A percentile compares a stretch with the other conserved stretches of the same genome.
These are phyloP conservation scores for Butorides virescens DNA, from an alignment of 2,113 vertebrate genomes.

Conservation along the genomic window DNA sequence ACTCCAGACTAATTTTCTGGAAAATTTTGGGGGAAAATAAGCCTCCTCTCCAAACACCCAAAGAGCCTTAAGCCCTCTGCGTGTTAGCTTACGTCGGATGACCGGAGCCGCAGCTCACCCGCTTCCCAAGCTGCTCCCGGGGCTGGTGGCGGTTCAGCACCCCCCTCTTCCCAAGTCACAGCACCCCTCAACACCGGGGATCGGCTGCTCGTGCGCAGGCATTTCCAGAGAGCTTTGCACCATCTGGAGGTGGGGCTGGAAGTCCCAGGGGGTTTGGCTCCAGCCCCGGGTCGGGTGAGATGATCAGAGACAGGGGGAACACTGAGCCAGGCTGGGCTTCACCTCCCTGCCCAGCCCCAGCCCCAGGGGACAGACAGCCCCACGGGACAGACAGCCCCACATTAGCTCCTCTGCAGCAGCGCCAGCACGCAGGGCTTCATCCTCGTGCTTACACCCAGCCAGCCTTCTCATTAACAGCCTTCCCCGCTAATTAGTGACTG, in stretches of 20 bases:
- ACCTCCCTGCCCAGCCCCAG: not conserved
- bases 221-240: not conserved
- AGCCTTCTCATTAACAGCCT: not conserved
- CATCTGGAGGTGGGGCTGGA: not conserved
- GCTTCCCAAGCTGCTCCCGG: not conserved
- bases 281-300: fast-evolving
- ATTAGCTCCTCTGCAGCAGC: not conserved
- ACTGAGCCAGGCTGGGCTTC: not conserved
- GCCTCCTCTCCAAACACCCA: fast-evolving
- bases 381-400: not conserved
- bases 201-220: fast-evolving
- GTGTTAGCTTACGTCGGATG: not conserved
- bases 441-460: not conserved
- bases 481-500: not conserved
- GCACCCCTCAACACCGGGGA: not conserved
- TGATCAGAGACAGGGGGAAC: too few relatives aligned
- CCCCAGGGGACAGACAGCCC: not conserved
- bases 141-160: fast-evolving
- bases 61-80: not conserved
- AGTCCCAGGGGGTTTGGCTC: not conserved
- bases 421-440: not conserved
- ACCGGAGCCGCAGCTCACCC: not conserved
- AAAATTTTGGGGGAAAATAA: not conserved
- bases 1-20: not conserved
- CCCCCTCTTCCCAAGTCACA: not conserved